Evolutionary conservation across 1,140 invertebrate genomes (phyloP), one percentile per base, ranked within the genome.

Genomic region (Tetramorium alpestre): DNA sequence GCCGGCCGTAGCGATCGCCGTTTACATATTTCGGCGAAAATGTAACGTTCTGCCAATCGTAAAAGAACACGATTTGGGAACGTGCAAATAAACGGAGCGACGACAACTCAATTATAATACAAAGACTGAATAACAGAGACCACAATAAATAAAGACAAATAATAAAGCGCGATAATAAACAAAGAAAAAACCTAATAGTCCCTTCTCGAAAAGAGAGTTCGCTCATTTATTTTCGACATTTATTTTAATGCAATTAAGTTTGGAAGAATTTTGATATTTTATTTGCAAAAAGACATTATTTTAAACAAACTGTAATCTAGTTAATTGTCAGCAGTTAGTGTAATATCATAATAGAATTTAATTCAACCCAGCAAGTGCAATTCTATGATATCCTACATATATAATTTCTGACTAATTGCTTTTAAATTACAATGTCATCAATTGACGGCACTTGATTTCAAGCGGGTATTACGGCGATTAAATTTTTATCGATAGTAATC

Each of bases 401-500:
- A 44, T n/a, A 22, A 58, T 76, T 25, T 7, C 8, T 7, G n/a
- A 41, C 33, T 70, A 56, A 70, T 70, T 47, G 65, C 38, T 51
- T 28, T 44, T 41, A 70, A 81, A 81, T 81, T 81, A 70, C 22
- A 69, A 69, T 56, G n/a, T 80, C 33, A 70, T 70, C 64, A 47
- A 47, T 44, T 41, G 47, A 25, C 47, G 28, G 47, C 5, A 41
- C 2, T 69, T 16, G 22, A 58, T 64, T 78, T n/a, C 25, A 33
- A 70, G 22, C 16, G n/a, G 10, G 47, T 51, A 49, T 33, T 28
- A 70, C 0, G 33, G n/a, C 7, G 22, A 70, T 49, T n/a, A 5
- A 78, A 70, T 70, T 70, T 81, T 70, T 70, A 28, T 7, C 16
- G 78, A 44, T 84, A 73, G 4, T 47, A 73, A 60, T 84, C 28